Percentiles rank a stretch among this genome's conserved stretches.
These are phyloP conservation scores for Diadegma fenestrale DNA, from an alignment of 2,888 invertebrate species.

Conservation along the genomic window DNA sequence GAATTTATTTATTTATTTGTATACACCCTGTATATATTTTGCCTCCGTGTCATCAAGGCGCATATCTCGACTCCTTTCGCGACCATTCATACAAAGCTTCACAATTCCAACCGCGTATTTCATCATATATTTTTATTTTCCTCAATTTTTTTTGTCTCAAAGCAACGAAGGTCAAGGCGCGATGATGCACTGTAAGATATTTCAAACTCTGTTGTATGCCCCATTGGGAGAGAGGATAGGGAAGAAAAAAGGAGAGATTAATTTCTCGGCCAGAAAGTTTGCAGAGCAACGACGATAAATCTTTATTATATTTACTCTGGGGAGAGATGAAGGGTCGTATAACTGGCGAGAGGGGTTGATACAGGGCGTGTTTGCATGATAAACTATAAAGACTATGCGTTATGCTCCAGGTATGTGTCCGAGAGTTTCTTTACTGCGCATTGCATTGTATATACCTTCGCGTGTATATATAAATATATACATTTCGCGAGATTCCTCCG, in stretches of 20 bases:
- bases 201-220: conserved; percentile 39
- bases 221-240: conserved; percentile 12
- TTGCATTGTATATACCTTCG: neutral
- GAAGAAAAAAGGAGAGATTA: conserved; percentile 40
- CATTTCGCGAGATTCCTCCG: conserved; percentile 30
- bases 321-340: conserved; percentile 34
- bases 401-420: conserved; percentile 22
- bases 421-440: conserved; percentile 14
- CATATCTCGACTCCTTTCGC: conserved; percentile 15
- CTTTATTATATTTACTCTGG: conserved; percentile 60
- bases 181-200: conserved; percentile 52
- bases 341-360: conserved; percentile 21
- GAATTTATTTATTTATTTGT: too few species aligned
- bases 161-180: conserved; percentile 45
- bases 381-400: conserved; percentile 58
- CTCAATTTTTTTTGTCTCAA: neutral
- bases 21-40: neutral
- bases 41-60: neutral
- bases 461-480: conserved; percentile 12
- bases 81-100: neutral
- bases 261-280: conserved; percentile 64
- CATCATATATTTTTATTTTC: conserved; percentile 4
- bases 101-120: conserved; percentile 16
- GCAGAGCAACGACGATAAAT: conserved; percentile 62
- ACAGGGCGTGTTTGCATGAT: conserved; percentile 62